Percentiles rank a stretch among this genome's conserved stretches.
Evolutionary conservation across 2,888 invertebrate species (phyloP).

Genomic region (Drosophila neutralis): DNA sequence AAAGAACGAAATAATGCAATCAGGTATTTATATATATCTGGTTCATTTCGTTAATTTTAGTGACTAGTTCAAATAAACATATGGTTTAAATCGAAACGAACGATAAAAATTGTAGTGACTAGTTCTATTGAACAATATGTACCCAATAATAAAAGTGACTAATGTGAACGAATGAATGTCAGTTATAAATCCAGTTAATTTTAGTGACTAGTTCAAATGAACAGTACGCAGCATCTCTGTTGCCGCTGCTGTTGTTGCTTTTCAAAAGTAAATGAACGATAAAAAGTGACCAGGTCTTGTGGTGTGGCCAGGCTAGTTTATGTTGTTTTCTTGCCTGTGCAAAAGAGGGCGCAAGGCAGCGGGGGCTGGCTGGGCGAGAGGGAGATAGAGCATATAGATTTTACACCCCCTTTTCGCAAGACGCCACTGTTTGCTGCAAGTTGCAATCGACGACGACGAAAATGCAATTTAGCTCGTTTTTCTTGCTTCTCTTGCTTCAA

Average conservation of each 20-base stretch:
- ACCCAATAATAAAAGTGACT: not conserved
- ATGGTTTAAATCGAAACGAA: not conserved
- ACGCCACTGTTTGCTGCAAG: conserved; percentile 69
- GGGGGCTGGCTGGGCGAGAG: conserved; percentile 42
- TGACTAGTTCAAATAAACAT: not conserved
- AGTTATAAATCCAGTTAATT: not conserved
- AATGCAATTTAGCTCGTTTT: conserved; percentile 81
- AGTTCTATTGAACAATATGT: not conserved
- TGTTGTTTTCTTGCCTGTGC: conserved; percentile 7
- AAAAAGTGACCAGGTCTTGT: conserved; percentile 68
- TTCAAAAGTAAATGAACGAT: conserved; percentile 79
- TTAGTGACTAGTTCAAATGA: not conserved
- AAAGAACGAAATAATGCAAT: not conserved
- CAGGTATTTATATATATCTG: not conserved
- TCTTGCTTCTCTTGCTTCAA: conserved; percentile 77
- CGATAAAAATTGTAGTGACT: not conserved
- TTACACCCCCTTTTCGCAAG: conserved; percentile 19
- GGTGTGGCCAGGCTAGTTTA: conserved; percentile 45
- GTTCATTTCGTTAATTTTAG: not conserved
- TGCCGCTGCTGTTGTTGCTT: conserved; percentile 63
- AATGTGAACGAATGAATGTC: not conserved
- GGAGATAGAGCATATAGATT: conserved; percentile 8
- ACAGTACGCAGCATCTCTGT: conserved; percentile 1
- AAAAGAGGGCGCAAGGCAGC: conserved; percentile 16
- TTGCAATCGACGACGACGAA: conserved; percentile 67